A percentile compares a stretch with the other conserved stretches of the same genome.
phyloP scores from a whole-genome alignment of 2,888 invertebrate species.

The Stegophylla sp. region DNA sequence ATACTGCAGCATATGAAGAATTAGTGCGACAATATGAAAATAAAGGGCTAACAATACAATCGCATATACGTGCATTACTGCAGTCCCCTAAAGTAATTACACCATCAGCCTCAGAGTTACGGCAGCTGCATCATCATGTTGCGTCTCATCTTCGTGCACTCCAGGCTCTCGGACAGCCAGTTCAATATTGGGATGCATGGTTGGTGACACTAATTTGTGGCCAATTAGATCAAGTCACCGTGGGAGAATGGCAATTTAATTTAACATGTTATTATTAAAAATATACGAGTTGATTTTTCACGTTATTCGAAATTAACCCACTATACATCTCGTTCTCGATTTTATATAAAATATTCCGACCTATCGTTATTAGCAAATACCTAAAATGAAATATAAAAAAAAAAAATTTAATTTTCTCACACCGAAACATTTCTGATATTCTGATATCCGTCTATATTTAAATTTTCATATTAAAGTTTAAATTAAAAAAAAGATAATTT shows the following conservation, averaged over 20 bases:
- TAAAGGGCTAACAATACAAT: not conserved
- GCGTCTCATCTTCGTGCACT: constrained; percentile 10
- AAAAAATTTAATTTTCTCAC: too few species aligned
- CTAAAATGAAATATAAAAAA: too few species aligned
- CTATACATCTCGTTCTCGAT: too few species aligned
- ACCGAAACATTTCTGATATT: too few species aligned
- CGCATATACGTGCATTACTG: not conserved
- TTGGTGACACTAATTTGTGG: constrained; percentile 2
- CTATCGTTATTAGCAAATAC: too few species aligned
- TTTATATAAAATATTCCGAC: too few species aligned
- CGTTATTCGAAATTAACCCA: too few species aligned
- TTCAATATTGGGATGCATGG: constrained; percentile 5
- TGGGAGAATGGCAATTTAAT: not conserved
- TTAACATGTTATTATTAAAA: too few species aligned
- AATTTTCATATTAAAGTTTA: too few species aligned
- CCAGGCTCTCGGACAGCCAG: not conserved
- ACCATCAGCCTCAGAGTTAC: not conserved
- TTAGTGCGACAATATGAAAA: constrained; percentile 12
- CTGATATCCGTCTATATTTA: too few species aligned
- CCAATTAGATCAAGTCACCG: not conserved
- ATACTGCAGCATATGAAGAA: not conserved
- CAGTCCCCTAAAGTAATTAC: not conserved
- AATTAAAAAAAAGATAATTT: too few species aligned
- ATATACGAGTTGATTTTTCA: too few species aligned
- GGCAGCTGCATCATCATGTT: not conserved